These are phyloP conservation scores for Alaudala cheleensis DNA, from an alignment of 2,113 vertebrate genomes.

Conservation along the genomic window DNA sequence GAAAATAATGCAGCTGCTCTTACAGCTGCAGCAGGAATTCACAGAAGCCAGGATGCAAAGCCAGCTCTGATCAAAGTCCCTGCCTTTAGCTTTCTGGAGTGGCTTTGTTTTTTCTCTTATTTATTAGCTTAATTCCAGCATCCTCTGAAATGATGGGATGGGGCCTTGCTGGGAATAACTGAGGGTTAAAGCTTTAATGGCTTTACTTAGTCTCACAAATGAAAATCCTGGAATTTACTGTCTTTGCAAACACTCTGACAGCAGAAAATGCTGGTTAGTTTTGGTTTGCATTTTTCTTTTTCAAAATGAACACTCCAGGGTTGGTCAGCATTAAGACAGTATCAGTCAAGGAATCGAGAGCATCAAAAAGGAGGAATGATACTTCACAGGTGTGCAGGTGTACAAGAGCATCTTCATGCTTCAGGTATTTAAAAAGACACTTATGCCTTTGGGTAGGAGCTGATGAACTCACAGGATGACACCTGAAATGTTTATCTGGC, in stretches of 20 bases:
- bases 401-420: not conserved
- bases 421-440: not conserved
- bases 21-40: constrained; percentile 51
- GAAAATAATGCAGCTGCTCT: constrained; percentile 61
- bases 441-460: not conserved
- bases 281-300: not conserved
- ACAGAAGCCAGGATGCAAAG: constrained; percentile 31
- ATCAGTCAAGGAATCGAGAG: not conserved
- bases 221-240: constrained; percentile 14
- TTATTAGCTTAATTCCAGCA: constrained; percentile 49
- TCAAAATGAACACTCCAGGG: not conserved
- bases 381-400: not conserved
- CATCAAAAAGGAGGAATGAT: not conserved
- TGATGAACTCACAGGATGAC: not conserved
- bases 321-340: not conserved
- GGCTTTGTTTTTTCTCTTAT: not conserved
- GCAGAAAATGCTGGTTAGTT: not conserved
- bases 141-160: not conserved
- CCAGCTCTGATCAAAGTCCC: not conserved
- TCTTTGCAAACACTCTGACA: not conserved
- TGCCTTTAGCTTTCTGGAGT: not conserved
- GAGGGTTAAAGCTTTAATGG: not conserved
- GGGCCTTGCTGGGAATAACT: not conserved
- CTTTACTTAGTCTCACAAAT: not conserved
- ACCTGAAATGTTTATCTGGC: not conserved